Evolutionary conservation across 2,888 invertebrate species (phyloP).

Genomic region (Empis livida): DNA sequence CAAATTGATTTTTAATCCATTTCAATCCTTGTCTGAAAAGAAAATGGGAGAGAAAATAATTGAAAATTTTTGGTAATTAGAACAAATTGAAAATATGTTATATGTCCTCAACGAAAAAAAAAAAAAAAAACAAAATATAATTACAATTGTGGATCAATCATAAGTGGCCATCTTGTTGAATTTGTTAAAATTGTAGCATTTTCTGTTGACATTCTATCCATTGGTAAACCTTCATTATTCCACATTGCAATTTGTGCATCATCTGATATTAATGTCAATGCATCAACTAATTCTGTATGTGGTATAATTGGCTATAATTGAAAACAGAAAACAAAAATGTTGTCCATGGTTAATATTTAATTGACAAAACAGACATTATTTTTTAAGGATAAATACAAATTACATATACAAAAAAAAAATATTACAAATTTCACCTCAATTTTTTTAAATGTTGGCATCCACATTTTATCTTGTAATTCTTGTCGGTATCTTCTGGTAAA

Average conservation of each 20-base stretch:
- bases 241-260: constrained; percentile 86
- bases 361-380: not conserved
- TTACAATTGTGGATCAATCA: constrained; percentile 85
- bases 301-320: constrained; percentile 55
- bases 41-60: not conserved
- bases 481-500: constrained; percentile 76
- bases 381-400: not conserved
- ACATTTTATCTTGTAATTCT: constrained; percentile 64
- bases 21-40: constrained; percentile 67
- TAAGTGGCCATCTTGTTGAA: constrained; percentile 87
- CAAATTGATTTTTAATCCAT: constrained; percentile 87
- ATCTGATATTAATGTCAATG: constrained; percentile 71
- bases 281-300: constrained; percentile 66
- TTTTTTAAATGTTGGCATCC: constrained; percentile 66
- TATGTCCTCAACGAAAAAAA: too few species aligned
- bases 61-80: not conserved
- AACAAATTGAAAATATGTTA: too few species aligned
- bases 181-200: constrained; percentile 87
- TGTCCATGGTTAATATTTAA: not conserved
- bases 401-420: not conserved
- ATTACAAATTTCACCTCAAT: constrained; percentile 40
- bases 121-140: not conserved
- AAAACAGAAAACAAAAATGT: not conserved
- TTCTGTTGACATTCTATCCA: constrained; percentile 89
- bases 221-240: constrained; percentile 91